These are phyloP conservation scores for Galerucella pusilla DNA, from an alignment of 2,888 invertebrate species.

Conservation along the genomic window DNA sequence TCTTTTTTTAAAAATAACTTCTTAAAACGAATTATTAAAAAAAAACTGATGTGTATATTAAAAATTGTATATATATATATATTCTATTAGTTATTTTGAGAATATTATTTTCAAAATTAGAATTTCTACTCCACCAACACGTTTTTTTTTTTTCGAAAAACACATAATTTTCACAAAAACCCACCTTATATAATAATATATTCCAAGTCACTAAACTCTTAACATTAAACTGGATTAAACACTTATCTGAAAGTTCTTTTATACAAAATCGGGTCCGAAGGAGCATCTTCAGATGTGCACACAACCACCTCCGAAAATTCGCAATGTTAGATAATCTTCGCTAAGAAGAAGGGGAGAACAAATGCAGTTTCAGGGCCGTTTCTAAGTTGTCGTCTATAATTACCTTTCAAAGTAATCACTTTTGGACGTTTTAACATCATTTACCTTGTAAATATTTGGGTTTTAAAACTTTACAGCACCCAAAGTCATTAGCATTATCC, in stretches of 20 bases:
- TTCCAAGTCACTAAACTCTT: slow-evolving; percentile 29
- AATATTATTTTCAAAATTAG: neutral
- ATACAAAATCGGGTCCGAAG: slow-evolving; percentile 41
- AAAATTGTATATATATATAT: neutral
- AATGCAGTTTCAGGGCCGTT: slow-evolving; percentile 30
- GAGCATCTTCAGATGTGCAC: slow-evolving; percentile 37
- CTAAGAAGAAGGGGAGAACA: slow-evolving; percentile 31
- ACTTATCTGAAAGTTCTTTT: slow-evolving; percentile 39
- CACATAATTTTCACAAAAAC: slow-evolving; percentile 10
- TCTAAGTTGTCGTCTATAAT: slow-evolving; percentile 4
- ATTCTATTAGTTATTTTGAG: too few relatives aligned
- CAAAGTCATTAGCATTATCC: neutral
- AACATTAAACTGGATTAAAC: slow-evolving; percentile 36
- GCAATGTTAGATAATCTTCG: slow-evolving; percentile 36
- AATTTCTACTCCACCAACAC: neutral
- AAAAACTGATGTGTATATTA: neutral
- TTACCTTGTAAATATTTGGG: neutral
- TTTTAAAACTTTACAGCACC: neutral
- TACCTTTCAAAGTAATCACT: slow-evolving; percentile 6
- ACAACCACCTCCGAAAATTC: slow-evolving; percentile 45
- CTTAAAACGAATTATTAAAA: neutral
- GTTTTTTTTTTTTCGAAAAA: neutral
- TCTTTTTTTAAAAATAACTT: too few relatives aligned
- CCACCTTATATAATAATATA: slow-evolving; percentile 22
- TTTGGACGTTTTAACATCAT: slow-evolving; percentile 6